phyloP scores from a whole-genome alignment of 1,140 invertebrate species.

The Antheraea pernyi region DNA sequence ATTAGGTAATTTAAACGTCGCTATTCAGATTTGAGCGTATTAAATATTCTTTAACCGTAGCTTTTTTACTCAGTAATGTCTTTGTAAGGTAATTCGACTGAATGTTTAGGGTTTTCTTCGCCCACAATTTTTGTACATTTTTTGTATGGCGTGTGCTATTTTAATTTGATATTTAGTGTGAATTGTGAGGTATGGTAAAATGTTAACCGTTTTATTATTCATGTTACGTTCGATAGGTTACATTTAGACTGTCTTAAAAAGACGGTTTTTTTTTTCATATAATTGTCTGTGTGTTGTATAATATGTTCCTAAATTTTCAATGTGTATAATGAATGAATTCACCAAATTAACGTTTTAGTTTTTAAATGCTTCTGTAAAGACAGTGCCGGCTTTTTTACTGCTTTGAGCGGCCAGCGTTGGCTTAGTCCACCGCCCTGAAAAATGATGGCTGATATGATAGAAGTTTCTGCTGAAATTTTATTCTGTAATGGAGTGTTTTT shows the following conservation, averaged over 20 bases:
- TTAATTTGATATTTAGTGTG: conserved; percentile 19
- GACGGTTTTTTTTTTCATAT: conserved; percentile 37
- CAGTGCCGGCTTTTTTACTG: too few relatives aligned
- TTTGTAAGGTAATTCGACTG: conserved; percentile 57
- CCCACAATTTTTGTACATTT: conserved; percentile 51
- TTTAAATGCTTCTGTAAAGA: too few relatives aligned
- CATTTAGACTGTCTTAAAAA: conserved; percentile 50
- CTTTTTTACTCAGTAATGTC: conserved; percentile 71
- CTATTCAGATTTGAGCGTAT: conserved; percentile 31
- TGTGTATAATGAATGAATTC: conserved; percentile 60
- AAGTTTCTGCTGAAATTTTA: too few relatives aligned
- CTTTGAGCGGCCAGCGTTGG: too few relatives aligned
- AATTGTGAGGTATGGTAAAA: conserved; percentile 24
- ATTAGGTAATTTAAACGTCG: conserved; percentile 33
- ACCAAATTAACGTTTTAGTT: conserved; percentile 67
- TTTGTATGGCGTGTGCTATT: conserved; percentile 38
- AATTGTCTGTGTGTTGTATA: conserved; percentile 45
- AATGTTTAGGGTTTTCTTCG: conserved; percentile 30
- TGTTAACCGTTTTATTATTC: conserved; percentile 29
- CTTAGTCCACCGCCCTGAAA: too few relatives aligned
- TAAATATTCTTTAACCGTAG: conserved; percentile 55
- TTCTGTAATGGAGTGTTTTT: too few relatives aligned
- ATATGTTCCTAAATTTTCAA: conserved; percentile 71
- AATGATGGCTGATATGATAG: too few relatives aligned
- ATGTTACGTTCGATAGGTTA: conserved; percentile 1